Base-by-base conservation (phyloP, 1,140 invertebrate species). In the Ruditapes philippinarum region DNA sequence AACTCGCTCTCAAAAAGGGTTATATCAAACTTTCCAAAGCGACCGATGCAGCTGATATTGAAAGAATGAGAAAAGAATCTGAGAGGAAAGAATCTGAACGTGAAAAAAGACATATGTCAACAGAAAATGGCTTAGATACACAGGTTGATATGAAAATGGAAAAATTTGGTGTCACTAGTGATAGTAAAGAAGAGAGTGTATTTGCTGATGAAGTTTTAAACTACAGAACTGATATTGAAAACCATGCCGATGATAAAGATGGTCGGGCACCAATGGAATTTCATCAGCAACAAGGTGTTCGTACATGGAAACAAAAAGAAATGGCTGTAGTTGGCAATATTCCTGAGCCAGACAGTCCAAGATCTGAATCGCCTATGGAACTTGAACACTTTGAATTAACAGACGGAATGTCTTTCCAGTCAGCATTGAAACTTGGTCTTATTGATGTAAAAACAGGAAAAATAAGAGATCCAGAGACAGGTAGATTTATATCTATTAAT, bases 401-500 rank as follows among this genome's bases (percentile, higher is more conserved):
- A 14, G 79, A 89, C 74, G 93, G 93, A 33, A 81, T 95, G 79
- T 95, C 94, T 4, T 95, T 94, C 89, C 85, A 93, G 31, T 92
- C 92, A 78, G 95, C 94, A 40, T 83, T 94, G 25, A 94, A 98
- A 95, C 96, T 97, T 91, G 97, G 98, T 91, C 96, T 98, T 74
- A 97, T 99, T 90, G 98, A 98, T 92, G 97, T 97, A 70, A 97
- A 97, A 36, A 93, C 93, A 81, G 97, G 97, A 73, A 97, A 97
- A 93, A 97, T 99, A 87, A 96, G 97, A 49, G 98, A 99, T 94
- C 98, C 98, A 0, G 96, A 97, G 79, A 98, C 97, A 92, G 97
- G 97, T 88, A 96, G 96, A 9, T 97, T 97, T 92, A 95, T 98
- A 28, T 97, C 97, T 84, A 97, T 99, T 87, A 95, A 98, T 74